Base-by-base conservation (phyloP, 1,140 invertebrate genomes). In the Drosophila micromelanica region DNA sequence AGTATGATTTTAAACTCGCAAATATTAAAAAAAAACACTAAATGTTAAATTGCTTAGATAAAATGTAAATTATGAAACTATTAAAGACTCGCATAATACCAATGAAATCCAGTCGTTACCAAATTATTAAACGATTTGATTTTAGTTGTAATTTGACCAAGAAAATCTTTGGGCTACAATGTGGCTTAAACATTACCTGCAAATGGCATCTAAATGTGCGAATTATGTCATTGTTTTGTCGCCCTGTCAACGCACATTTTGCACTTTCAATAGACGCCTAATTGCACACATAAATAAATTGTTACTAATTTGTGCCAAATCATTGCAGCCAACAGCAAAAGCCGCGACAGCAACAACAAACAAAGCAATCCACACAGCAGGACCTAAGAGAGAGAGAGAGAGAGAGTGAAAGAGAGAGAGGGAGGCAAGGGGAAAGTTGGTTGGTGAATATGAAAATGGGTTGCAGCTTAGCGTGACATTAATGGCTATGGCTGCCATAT, bases 211-310 rank as follows among this genome's bases (percentile, higher is more conserved):
- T 12, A 43, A 65, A 52, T 59, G 20, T 43, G 61, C 54, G 32
- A 45, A 37, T 69, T 68, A 57, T 38, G 57, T 49, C 73, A 59
- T 43, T 71, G 51, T 65, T 62, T 67, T 72, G 57, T 71, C 38
- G 51, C 45, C 35, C 12, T 69, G 68, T 63, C 49, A 64, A 49
- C 49, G 55, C 49, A 23, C 65, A 51, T 49, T 62, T 67, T 54
- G 42, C 59, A 64, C 62, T 84, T 84, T 76, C 52, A 69, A 69
- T 74, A 45, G 20, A 35, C 51, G 69, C 54, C 69, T 77, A 86
- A 86, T 86, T 85, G 73, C 69, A 48, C 77, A 61, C 64, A 86
- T 86, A 86, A 85, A 85, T 85, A 86, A 80, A 86, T 86, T 87
- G 78, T 79, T 73, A 54, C 77, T 89, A 87, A 89, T 89, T 89